A percentile compares a stretch with the other conserved stretches of the same genome.
Conservation (phyloP, 2,797 vertebrate species). For the Ispidina lecontei region DNA sequence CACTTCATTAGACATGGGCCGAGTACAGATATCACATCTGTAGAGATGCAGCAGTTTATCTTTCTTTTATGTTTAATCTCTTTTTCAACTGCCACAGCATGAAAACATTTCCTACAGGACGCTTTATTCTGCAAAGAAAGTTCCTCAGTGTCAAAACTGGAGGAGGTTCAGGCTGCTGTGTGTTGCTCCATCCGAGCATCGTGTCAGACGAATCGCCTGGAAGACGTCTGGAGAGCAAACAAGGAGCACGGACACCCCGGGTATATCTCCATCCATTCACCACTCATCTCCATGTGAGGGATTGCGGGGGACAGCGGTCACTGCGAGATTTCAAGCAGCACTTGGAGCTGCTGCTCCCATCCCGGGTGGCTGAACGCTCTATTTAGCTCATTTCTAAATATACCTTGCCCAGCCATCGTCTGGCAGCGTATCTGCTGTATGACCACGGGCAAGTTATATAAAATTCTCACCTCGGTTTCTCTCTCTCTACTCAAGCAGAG, state of each 20-base stretch:
- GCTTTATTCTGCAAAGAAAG: background rate
- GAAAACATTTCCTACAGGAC: background rate
- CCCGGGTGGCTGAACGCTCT: background rate
- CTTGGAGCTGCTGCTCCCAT: background rate
- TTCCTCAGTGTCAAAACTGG: background rate
- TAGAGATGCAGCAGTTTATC: background rate
- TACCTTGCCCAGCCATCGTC: background rate
- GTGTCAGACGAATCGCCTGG: fast-evolving
- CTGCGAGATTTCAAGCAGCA: background rate
- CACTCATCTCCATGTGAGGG: background rate
- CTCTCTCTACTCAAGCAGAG: background rate
- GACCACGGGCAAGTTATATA: background rate
- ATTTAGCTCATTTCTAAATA: slow-evolving; percentile 44
- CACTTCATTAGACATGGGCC: background rate
- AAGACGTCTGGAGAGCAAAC: background rate
- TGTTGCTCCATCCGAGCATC: background rate
- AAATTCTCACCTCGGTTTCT: slow-evolving; percentile 32
- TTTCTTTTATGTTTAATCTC: background rate
- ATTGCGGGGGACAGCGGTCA: fast-evolving
- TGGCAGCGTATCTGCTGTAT: background rate
- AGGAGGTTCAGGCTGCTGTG: background rate
- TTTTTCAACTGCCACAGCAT: background rate
- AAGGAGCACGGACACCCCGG: background rate
- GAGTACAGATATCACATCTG: fast-evolving
- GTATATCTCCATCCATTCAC: background rate